A percentile compares a stretch with the other conserved stretches of the same genome.
phyloP scores from a whole-genome alignment of 2,888 invertebrate species.

The Chrysolina haemoptera region DNA sequence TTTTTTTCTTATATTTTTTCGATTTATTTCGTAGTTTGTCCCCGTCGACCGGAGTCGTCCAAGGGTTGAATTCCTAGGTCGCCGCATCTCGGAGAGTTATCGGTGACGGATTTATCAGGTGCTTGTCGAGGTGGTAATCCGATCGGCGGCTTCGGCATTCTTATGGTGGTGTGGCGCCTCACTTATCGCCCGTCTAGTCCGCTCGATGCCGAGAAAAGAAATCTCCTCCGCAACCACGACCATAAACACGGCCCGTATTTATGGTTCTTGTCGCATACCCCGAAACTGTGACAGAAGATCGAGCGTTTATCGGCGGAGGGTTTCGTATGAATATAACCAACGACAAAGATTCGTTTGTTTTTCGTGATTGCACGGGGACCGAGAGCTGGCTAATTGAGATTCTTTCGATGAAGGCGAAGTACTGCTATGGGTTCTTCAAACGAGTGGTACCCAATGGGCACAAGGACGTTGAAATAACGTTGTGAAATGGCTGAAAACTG shows the following conservation, averaged over 20 bases:
- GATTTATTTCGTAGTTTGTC: too few species aligned
- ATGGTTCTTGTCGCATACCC: conserved; percentile 15
- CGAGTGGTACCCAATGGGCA: too few species aligned
- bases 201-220: conserved; percentile 22
- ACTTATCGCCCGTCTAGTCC: conserved; percentile 54
- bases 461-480: too few species aligned
- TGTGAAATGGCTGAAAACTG: too few species aligned
- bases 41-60: not conserved
- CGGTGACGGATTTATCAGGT: conserved; percentile 29
- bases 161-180: conserved; percentile 51
- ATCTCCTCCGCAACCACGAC: conserved; percentile 2
- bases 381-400: too few species aligned
- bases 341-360: too few species aligned
- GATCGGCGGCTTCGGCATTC: conserved; percentile 44
- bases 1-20: too few species aligned
- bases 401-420: too few species aligned
- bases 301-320: too few species aligned
- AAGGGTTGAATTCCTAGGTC: conserved; percentile 6
- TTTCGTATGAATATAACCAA: too few species aligned
- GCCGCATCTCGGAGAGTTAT: not conserved
- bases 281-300: not conserved
- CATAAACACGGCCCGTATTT: conserved; percentile 20
- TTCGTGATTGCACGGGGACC: too few species aligned
- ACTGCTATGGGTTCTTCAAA: too few species aligned
- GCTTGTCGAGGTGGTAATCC: conserved; percentile 27